Base-by-base conservation (phyloP, 2,888 invertebrate species). In the Thalpophila matura region DNA sequence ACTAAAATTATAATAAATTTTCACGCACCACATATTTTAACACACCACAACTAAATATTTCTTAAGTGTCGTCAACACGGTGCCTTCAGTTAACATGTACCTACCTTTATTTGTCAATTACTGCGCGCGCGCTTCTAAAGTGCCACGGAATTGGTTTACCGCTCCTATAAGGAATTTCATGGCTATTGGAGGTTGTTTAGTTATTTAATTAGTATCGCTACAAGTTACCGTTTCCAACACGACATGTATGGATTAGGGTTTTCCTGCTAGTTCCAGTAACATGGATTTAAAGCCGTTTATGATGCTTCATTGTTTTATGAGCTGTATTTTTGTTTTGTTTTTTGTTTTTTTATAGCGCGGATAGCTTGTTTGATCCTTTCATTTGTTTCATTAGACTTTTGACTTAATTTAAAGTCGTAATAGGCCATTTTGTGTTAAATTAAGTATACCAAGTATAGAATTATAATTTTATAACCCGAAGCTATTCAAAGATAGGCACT, bases 81-180 rank as follows among this genome's bases (percentile, higher is more conserved):
- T 72, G 53, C 56, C 72, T 49, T 56, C 64, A 81, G 84, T 84
- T 87, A 87, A 87, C 86, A 80, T 85, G 83, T 83, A 79, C 82
- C 83, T 83, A 79, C 82, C 83, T 90, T 90, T 92, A 90, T 92
- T 92, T 93, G 92, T 88, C 89, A 87, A 90, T 89, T 90, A 89
- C 84, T 81, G 84, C 80, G 84, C 84, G 86, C 86, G 82, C 88
- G 86, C 85, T 84, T 82, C 84, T 83, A 88, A 90, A 92, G 91
- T 91, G 90, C 86, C 85, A 87, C 85, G 84, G 87, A 93, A 93
- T 92, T 92, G 88, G 89, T 92, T 93, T 92, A 89, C 88, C 90
- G 89, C 87, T 87, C 82, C 75, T 86, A 90, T 92, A 92, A 91
- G 92, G 91, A 92, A 92, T 94, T 94, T 91, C 91, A 91, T 92